Evolutionary conservation across 2,113 vertebrate genomes (phyloP), one percentile per base, ranked within the genome.

Genomic region (Gobius niger): DNA sequence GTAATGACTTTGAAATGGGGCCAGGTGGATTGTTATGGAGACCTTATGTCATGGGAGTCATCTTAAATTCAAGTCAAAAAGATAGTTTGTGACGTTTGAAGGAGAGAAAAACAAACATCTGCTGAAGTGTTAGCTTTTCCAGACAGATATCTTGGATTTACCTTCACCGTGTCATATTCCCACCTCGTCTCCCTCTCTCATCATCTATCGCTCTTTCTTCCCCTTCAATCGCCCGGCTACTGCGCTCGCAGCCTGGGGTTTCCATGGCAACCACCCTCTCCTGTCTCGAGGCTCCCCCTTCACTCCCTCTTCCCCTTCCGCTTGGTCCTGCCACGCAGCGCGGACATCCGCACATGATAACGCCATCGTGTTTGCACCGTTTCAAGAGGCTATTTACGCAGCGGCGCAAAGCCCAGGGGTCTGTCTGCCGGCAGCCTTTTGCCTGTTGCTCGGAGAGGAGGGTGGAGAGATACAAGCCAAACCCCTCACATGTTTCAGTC

Each of bases 201-300:
- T 68, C 51, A 52, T 85, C 78, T 82, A 82, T 77, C 44, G 63
- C 82, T 82, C 76, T 75, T 68, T 84, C 67, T 68, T 69, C 80
- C 70, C 68, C 73, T 68, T 83, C 87, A 71, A 64, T 85, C 80
- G 82, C 85, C 85, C 79, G 73, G 77, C 76, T 84, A 76, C 78
- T 19, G 65, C 78, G 85, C 84, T 83, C 86, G 88, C 77, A 77
- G 88, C 76, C 88, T 77, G 70, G 73, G 89, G 92, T 93, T 93
- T 90, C 91, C 92, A 92, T 75, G 88, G 92, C 89, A 93, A 92
- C 92, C 89, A 89, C 60, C 86, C 78, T 91, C 88, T 91, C 88
- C 91, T 90, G 85, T 91, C 87, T 92, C 82, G 77, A 89, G 89
- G 82, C 87, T 87, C 54, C 54, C 16, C 19, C 24, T 57, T 40